Evolutionary conservation across 92 coral and sea anemone species (phyloP).

Genomic region (Galaxea fascicularis): DNA sequence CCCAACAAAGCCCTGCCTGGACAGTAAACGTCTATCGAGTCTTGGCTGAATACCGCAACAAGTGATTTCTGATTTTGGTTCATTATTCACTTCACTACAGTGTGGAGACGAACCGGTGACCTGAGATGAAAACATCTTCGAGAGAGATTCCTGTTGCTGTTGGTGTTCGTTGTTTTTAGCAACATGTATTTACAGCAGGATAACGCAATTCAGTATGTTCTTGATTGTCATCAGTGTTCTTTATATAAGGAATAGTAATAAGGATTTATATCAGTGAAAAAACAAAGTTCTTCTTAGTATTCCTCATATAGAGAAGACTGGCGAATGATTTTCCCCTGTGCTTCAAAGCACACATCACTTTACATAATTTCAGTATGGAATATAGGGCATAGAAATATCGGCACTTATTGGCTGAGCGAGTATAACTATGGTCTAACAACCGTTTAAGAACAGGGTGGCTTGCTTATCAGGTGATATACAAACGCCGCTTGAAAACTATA

Average conservation of each 20-base stretch:
- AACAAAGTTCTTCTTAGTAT: not conserved
- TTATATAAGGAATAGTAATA: no score
- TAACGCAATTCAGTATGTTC: not conserved
- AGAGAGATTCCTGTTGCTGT: not conserved
- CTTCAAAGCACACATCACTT: not conserved
- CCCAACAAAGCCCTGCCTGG: not conserved
- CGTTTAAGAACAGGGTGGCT: not conserved
- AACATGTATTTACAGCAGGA: not conserved
- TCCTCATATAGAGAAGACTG: constrained; percentile 3
- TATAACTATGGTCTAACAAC: not conserved
- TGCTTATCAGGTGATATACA: not conserved
- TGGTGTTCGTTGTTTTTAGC: not conserved
- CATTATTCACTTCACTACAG: not conserved
- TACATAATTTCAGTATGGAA: constrained; percentile 1
- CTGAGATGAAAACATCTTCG: not conserved
- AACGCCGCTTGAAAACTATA: not conserved
- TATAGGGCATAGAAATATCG: not conserved
- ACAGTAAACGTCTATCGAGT: no score
- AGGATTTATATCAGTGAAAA: not conserved
- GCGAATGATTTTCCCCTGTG: not conserved
- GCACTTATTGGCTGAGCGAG: not conserved
- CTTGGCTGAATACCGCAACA: no score
- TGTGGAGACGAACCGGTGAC: not conserved
- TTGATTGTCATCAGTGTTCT: not conserved
- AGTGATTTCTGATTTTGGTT: no score